Conservation (phyloP, 2,113 vertebrate genomes). For the Serranochromis macrocephalus region DNA sequence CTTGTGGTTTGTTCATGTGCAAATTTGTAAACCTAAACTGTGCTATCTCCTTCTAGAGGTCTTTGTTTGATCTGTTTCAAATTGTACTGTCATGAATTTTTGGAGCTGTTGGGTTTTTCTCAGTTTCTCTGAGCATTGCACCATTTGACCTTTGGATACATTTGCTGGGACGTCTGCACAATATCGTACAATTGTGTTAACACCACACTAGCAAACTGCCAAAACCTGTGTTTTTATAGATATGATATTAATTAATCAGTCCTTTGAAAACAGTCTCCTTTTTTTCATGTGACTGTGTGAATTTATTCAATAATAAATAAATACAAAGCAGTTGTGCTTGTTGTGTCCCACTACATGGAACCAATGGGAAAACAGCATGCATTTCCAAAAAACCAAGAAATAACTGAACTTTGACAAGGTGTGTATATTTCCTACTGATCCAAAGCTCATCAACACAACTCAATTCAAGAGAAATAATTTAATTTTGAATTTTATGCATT, state of each 20-base stretch:
- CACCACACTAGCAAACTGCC: neutral
- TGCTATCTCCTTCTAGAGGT: neutral
- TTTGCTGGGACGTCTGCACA: neutral
- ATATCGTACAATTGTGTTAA: neutral
- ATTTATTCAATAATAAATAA: neutral
- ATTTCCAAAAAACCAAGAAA: neutral
- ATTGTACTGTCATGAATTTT: neutral
- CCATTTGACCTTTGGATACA: neutral
- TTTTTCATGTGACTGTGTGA: rapidly evolving
- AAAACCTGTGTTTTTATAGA: neutral
- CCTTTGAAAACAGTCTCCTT: neutral
- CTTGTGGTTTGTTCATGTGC: neutral
- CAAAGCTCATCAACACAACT: neutral
- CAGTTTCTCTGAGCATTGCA: neutral
- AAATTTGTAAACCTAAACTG: neutral
- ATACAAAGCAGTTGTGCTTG: neutral
- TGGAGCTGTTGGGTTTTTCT: neutral
- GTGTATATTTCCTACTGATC: neutral
- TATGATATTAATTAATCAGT: neutral
- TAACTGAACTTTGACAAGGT: neutral
- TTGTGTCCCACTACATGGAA: neutral
- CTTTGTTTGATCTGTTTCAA: neutral
- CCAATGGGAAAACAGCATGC: neutral
- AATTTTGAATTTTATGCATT: neutral
- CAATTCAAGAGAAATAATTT: neutral